These are phyloP conservation scores for Rapana venosa DNA, from an alignment of 2,888 invertebrate genomes.

Conservation along the genomic window DNA sequence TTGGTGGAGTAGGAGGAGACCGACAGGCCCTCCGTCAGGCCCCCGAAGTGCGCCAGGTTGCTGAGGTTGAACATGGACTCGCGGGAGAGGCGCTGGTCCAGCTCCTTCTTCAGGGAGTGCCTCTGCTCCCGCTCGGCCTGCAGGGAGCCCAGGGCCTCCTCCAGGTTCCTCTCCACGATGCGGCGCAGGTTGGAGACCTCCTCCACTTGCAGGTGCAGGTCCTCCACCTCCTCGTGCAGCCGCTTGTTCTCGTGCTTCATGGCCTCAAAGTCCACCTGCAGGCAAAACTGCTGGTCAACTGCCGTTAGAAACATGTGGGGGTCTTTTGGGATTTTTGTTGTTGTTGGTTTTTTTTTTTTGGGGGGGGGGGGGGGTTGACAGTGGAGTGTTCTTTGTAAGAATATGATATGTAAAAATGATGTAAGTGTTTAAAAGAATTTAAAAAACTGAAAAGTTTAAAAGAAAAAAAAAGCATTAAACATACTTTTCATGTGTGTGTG, in stretches of 20 bases:
- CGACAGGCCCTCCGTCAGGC: conserved; percentile 72
- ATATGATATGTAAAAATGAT: too few relatives aligned
- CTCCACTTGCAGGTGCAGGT: conserved; percentile 92
- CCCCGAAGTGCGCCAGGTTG: conserved; percentile 75
- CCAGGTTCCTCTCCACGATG: conserved; percentile 96
- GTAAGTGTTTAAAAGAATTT: too few relatives aligned
- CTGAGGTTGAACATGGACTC: conserved; percentile 79
- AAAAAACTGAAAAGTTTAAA: too few relatives aligned
- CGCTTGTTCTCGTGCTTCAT: conserved; percentile 96
- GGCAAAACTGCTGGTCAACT: not conserved
- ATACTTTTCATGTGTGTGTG: too few relatives aligned
- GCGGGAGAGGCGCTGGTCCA: conserved; percentile 75
- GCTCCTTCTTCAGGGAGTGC: conserved; percentile 77
- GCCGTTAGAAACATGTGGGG: not conserved
- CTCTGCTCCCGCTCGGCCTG: conserved; percentile 98
- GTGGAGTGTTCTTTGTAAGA: too few relatives aligned
- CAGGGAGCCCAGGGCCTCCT: conserved; percentile 95
- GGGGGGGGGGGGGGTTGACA: not conserved
- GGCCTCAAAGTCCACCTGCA: conserved; percentile 97
- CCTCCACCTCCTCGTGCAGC: conserved; percentile 88
- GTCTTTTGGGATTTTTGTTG: too few relatives aligned
- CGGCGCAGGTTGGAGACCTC: conserved; percentile 93
- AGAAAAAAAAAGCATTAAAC: too few relatives aligned
- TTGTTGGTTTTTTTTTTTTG: not conserved
- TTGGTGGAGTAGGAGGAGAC: conserved; percentile 49